Percentiles rank a stretch among this genome's conserved stretches.
Conservation (phyloP, 35 echinoderm and acorn worm species). For the Apostichopus japonicus region DNA sequence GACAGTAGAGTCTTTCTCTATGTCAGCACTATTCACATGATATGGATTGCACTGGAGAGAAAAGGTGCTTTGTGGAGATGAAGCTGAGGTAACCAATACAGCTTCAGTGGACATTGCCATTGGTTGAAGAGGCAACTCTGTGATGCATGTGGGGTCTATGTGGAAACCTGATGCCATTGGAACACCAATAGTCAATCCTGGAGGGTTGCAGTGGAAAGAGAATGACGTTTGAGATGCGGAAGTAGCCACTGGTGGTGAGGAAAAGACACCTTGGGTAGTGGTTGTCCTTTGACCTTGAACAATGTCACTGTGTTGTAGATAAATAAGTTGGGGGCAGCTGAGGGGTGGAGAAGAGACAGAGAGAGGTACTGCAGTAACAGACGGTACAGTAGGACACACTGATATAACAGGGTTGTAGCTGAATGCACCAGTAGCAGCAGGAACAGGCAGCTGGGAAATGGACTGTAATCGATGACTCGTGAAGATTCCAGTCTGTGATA, state of each 20-base stretch:
- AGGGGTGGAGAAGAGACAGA: background rate
- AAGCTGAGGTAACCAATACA: background rate
- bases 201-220: background rate
- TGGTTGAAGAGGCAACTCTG: background rate
- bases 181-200: background rate
- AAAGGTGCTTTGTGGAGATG: background rate
- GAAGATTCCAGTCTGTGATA: background rate
- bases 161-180: background rate
- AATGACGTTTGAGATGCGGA: background rate
- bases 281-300: background rate
- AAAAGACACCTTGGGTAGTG: background rate
- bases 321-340: background rate
- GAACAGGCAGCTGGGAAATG: background rate
- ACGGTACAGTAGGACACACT: background rate
- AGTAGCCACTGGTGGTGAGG: background rate
- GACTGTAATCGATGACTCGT: background rate
- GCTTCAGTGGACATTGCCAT: background rate
- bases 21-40: background rate
- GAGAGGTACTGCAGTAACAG: background rate
- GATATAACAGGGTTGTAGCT: background rate
- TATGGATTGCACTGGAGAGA: background rate
- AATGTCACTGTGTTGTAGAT: background rate
- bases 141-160: background rate
- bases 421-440: background rate
- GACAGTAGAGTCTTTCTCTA: background rate